These are phyloP conservation scores for Erinaceus europaeus DNA, from an alignment of 2,113 vertebrate genomes.

Conservation along the genomic window DNA sequence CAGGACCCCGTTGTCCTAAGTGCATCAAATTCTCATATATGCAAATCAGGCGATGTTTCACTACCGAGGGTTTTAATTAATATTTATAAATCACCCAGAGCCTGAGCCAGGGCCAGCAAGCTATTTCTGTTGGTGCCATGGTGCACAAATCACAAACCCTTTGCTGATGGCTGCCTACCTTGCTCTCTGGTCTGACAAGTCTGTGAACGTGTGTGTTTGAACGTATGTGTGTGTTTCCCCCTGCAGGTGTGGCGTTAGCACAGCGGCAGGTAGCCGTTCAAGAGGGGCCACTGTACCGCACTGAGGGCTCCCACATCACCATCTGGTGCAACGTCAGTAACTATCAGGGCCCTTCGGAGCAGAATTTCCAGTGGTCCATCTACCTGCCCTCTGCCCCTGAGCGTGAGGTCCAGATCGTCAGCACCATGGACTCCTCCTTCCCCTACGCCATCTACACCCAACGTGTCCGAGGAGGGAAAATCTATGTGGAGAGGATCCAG, in stretches of 20 bases:
- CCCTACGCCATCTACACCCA: conserved; percentile 91
- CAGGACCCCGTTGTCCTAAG: not conserved
- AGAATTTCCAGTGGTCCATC: conserved; percentile 97
- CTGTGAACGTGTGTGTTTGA: not conserved
- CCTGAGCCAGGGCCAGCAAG: conserved; percentile 15
- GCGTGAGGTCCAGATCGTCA: conserved; percentile 94
- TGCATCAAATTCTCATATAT: not conserved
- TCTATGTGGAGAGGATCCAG: conserved; percentile 91
- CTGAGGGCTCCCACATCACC: conserved; percentile 91
- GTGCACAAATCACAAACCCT: not conserved
- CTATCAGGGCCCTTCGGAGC: conserved; percentile 86
- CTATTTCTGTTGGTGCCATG: not conserved
- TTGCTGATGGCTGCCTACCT: not conserved
- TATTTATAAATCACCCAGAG: conserved; percentile 48
- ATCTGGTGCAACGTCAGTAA: conserved; percentile 96
- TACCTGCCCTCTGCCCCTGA: conserved; percentile 87
- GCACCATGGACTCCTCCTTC: conserved; percentile 91
- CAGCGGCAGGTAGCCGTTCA: conserved; percentile 92
- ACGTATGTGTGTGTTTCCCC: conserved; percentile 14
- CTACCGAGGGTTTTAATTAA: conserved; percentile 54
- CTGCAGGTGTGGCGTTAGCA: conserved; percentile 78
- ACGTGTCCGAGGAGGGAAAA: conserved; percentile 88
- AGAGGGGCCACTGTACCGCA: conserved; percentile 90
- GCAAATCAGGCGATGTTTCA: conserved; percentile 23
- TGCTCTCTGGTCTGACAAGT: conserved; percentile 4